Evolutionary conservation across 1,140 invertebrate genomes (phyloP).

Genomic region (Drosophila micromelanica): DNA sequence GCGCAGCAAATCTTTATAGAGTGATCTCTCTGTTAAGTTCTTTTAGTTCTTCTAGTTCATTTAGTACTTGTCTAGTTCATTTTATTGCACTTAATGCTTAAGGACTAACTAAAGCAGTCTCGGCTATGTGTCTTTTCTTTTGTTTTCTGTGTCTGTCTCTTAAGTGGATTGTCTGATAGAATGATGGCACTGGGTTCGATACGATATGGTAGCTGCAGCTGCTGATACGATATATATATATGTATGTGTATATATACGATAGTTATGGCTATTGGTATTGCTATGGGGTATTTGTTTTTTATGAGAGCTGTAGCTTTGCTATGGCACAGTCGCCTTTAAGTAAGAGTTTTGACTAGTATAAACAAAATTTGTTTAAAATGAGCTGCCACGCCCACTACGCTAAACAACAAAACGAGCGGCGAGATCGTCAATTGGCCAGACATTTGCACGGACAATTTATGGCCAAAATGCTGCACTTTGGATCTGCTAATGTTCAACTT

Average conservation of each 20-base stretch:
- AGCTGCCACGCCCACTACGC: slow-evolving; percentile 46
- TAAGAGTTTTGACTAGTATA: slow-evolving; percentile 79
- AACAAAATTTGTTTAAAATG: slow-evolving; percentile 49
- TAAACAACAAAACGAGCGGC: slow-evolving; percentile 77
- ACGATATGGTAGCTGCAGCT: slow-evolving; percentile 13
- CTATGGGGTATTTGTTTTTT: not conserved
- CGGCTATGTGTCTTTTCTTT: slow-evolving; percentile 56
- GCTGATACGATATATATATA: not conserved
- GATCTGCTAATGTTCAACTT: slow-evolving; percentile 54
- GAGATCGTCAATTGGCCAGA: slow-evolving; percentile 64
- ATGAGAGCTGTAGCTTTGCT: slow-evolving; percentile 66
- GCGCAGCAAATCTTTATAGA: slow-evolving; percentile 62
- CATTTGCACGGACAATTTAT: slow-evolving; percentile 16
- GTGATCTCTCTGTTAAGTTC: slow-evolving; percentile 16
- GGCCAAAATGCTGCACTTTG: slow-evolving; percentile 70
- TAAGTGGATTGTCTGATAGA: slow-evolving; percentile 16
- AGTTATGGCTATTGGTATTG: not conserved
- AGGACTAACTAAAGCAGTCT: slow-evolving; percentile 80
- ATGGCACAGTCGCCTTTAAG: slow-evolving; percentile 78
- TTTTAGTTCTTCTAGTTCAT: slow-evolving; percentile 13
- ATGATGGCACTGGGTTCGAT: slow-evolving; percentile 51
- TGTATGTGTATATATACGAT: not conserved
- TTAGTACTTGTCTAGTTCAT: slow-evolving; percentile 10
- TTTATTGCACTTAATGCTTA: slow-evolving; percentile 76
- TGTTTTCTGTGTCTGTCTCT: slow-evolving; percentile 23